Percentiles rank a stretch among this genome's conserved stretches.
Conservation (phyloP, 2,888 invertebrate genomes). For the Leptinotarsa rubiginosa region DNA sequence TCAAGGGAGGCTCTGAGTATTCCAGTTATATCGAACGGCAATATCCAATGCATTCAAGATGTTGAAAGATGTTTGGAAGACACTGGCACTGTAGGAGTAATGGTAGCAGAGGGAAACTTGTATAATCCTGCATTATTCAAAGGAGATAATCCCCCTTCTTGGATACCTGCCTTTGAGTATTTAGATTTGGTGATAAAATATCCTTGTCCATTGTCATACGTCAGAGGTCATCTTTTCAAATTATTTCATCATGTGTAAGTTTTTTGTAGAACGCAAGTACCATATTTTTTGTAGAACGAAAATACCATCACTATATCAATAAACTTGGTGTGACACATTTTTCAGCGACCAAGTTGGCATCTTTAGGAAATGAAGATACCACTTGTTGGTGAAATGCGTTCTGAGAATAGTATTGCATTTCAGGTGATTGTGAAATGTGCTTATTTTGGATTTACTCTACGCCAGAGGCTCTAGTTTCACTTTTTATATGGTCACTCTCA, state of each 20-base stretch:
- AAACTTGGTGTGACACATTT: no score
- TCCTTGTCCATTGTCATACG: conserved; percentile 90
- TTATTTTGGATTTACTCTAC: no score
- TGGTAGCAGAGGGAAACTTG: conserved; percentile 96
- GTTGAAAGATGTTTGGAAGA: conserved; percentile 83
- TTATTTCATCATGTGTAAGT: conserved; percentile 93
- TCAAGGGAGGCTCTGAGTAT: conserved; percentile 84
- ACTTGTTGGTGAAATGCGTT: no score
- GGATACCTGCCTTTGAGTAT: conserved; percentile 92
- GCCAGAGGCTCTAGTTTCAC: no score
- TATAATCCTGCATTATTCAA: conserved; percentile 96
- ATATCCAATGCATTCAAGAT: conserved; percentile 92
- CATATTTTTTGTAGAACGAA: conserved; percentile 43
- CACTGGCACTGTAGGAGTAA: conserved; percentile 88
- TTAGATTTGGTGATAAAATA: conserved; percentile 82
- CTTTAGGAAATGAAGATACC: no score
- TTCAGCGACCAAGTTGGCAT: no score
- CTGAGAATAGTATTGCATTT: no score
- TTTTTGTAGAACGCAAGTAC: no score
- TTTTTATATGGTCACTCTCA: no score
- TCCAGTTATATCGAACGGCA: conserved; percentile 98
- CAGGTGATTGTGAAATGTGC: no score
- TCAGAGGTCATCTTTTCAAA: conserved; percentile 96
- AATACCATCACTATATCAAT: no score
- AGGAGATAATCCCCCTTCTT: conserved; percentile 81